Evolutionary conservation across 2,797 vertebrate genomes (phyloP), one percentile per base, ranked within the genome.

Genomic region (Typhlichthys subterraneus): DNA sequence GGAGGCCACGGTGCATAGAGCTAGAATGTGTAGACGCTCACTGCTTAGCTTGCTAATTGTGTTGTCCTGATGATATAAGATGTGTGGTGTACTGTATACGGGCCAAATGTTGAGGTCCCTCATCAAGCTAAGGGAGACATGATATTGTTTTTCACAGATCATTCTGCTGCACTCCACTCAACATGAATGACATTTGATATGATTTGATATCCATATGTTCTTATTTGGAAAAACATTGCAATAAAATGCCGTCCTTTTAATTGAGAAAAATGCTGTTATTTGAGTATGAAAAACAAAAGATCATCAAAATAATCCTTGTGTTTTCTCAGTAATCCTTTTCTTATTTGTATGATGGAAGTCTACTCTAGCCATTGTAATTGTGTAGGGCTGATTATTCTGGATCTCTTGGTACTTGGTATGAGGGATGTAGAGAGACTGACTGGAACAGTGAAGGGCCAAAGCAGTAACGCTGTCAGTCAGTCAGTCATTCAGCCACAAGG

Each of bases 401-500:
- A 45, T 73, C 75, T 77, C 69, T 80, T 83, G 81, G 71, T 80
- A 83, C 76, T 77, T 38, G 60, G 70, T 63, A 69, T 85, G 82
- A 82, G 79, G 56, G 60, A 66, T 70, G 69, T 42, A 59, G 76
- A 84, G 67, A 81, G 86, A 83, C 69, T 77, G 83, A 89, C 87
- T 85, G 38, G 38, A 42, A 38, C 6, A 42, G 5, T 42, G 38
- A 42, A 42, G 38, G 38, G 38, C 38, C 38, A 42, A 42, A 42
- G 38, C 38, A 42, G 76, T 76, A 75, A 70, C 76, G 83, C 74
- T 45, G 65, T 87, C 84, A 82, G 68, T 84, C 86, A 84, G 63
- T 84, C 80, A 76, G 74, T 85, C 77, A 66, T 84, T 76, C 84
- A 79, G 81, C 81, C 84, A 57, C 79, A 7, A 88, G 81, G 84